Base-by-base conservation (phyloP, 2,113 vertebrate genomes). In the Sebastes fasciatus region DNA sequence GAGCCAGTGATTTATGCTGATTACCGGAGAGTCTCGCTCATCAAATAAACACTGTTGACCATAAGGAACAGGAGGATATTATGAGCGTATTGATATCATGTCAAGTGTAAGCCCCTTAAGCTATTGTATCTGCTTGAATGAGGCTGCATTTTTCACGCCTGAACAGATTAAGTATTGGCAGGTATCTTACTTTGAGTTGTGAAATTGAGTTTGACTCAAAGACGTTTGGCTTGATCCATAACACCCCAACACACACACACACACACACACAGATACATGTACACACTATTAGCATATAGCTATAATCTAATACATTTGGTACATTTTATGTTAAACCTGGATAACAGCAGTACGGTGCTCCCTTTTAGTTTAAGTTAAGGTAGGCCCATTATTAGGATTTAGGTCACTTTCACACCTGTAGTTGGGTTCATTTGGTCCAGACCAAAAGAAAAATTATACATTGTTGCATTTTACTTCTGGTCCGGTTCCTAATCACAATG, bases 161-260 rank as follows among this genome's bases (percentile, higher is more conserved):
- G 78, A 79, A 55, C 46, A 77, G 85, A 86, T 82, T 65, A 70
- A 83, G 40, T 81, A 85, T 80, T 88, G 83, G 66, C 82, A 82
- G 74, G 45, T 82, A 54, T 84, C 58, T 55, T 46, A 64, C 57
- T 49, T 58, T 58, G 26, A 88, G 12, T 51, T 26, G 26, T 48
- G 69, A 87, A 84, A 78, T 61, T 75, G 48, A 80, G 57, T 80
- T 79, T 79, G 16, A 86, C 40, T 84, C 23, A 78, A 63, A 77
- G 66, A 52, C 6, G 34, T 17, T 23, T 70, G 19, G 48, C 51
- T 49, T 78, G 40, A 72, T 74, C 42, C 51, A 42, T 16, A 61
- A 67, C 43, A 48, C 17, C 7, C 6, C 1, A 23, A 54, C 43
- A 70, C 12, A 34, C 14, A 55, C 16, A 13, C 26, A 73, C 12